Conservation (phyloP, 2,113 vertebrate species). For the Coptodon bakossiorum region DNA sequence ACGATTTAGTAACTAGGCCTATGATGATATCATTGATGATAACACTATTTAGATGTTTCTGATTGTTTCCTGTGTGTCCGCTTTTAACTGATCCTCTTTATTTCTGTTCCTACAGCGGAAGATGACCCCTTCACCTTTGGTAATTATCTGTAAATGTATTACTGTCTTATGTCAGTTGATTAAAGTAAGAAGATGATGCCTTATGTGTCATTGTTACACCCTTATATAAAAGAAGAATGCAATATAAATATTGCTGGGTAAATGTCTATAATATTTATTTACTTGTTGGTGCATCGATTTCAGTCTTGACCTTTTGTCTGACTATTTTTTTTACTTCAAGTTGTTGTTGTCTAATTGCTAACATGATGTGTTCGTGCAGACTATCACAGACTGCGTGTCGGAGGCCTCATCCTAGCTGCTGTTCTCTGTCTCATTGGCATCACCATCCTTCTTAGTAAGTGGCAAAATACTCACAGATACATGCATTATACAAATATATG, state of each 20-base stretch:
- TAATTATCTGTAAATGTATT: constrained; percentile 13
- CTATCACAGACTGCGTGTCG: constrained; percentile 76
- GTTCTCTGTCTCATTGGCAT: constrained; percentile 81
- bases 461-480: background rate
- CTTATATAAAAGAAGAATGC: background rate
- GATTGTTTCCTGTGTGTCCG: background rate
- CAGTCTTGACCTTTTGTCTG: background rate
- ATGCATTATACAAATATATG: background rate
- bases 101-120: constrained; percentile 35
- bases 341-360: background rate
- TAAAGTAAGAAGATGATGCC: background rate
- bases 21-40: background rate
- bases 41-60: background rate
- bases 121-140: constrained; percentile 74
- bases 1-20: background rate
- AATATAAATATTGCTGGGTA: background rate
- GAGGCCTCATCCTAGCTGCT: constrained; percentile 79
- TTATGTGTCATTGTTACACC: background rate
- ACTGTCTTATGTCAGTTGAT: background rate
- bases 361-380: constrained; percentile 58
- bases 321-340: background rate
- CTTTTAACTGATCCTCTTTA: background rate
- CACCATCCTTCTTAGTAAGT: constrained; percentile 84
- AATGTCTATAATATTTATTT: background rate
- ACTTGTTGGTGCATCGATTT: background rate